Percentiles rank a stretch among this genome's conserved stretches.
Conservation (phyloP, 2,888 invertebrate species). For the Philereme transversata region DNA sequence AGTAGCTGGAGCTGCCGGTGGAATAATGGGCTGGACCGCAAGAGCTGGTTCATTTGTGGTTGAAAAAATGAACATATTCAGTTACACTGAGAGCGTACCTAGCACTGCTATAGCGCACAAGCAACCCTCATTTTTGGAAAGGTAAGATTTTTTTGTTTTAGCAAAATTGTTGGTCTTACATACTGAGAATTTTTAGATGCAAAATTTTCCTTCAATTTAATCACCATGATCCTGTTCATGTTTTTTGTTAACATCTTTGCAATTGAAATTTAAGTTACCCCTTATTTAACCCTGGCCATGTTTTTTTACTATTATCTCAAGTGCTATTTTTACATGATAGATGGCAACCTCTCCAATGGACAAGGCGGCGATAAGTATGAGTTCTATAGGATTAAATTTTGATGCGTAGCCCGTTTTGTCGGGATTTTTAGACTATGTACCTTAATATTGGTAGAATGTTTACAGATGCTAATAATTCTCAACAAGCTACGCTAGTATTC, state of each 20-base stretch:
- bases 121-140: constrained; percentile 79
- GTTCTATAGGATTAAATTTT: constrained; percentile 4
- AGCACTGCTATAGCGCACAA: constrained; percentile 73
- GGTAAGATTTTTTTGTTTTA: constrained; percentile 49
- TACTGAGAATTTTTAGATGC: no score
- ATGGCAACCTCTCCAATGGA: constrained; percentile 31
- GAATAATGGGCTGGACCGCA: constrained; percentile 90
- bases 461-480: not conserved
- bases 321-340: constrained; percentile 28
- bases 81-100: constrained; percentile 76
- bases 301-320: constrained; percentile 9
- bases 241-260: not conserved
- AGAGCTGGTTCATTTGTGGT: constrained; percentile 92
- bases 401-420: constrained; percentile 10
- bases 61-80: constrained; percentile 88
- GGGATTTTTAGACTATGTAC: constrained; percentile 5
- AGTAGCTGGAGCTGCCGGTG: constrained; percentile 72
- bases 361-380: constrained; percentile 36
- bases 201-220: no score
- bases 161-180: no score
- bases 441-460: not conserved
- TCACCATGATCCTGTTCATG: not conserved
- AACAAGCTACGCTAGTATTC: no score
- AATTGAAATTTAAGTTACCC: not conserved
- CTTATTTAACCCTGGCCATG: constrained; percentile 1